These are phyloP conservation scores for Tribolium freemani DNA, from an alignment of 2,888 invertebrate species.

Conservation along the genomic window DNA sequence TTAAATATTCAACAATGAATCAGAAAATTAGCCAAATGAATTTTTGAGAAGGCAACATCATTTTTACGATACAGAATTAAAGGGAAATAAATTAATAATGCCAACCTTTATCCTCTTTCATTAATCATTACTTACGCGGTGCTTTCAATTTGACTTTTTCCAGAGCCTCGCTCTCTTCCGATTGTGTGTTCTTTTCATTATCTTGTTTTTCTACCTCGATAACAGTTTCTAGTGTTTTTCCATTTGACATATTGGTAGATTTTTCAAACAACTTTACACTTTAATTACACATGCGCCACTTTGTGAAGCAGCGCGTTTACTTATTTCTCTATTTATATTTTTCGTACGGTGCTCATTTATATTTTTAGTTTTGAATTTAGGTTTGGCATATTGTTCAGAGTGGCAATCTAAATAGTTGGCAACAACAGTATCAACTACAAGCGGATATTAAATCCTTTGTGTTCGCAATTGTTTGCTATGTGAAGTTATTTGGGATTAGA, in stretches of 20 bases:
- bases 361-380: slow-evolving; percentile 32
- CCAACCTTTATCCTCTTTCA: background rate
- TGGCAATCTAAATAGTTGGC: slow-evolving; percentile 9
- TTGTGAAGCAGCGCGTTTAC: too few relatives aligned
- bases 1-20: background rate
- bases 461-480: background rate
- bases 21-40: background rate
- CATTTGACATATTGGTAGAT: slow-evolving; percentile 45
- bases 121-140: slow-evolving; percentile 56
- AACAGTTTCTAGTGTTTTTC: slow-evolving; percentile 30
- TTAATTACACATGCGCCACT: slow-evolving; percentile 34
- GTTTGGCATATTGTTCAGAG: slow-evolving; percentile 13
- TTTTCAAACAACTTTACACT: slow-evolving; percentile 13
- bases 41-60: slow-evolving; percentile 12
- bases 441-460: background rate
- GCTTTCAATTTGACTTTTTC: slow-evolving; percentile 59
- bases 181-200: slow-evolving; percentile 39
- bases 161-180: slow-evolving; percentile 52
- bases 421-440: background rate
- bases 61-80: background rate
- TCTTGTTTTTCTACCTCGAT: slow-evolving; percentile 38
- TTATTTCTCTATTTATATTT: slow-evolving; percentile 35
- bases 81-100: too few relatives aligned
- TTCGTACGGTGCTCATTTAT: slow-evolving; percentile 32
- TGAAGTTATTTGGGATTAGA: background rate